Percentiles rank a stretch among this genome's conserved stretches.
Evolutionary conservation across 2,797 vertebrate genomes (phyloP).

Genomic region (Paratrypauchen microcephalus): DNA sequence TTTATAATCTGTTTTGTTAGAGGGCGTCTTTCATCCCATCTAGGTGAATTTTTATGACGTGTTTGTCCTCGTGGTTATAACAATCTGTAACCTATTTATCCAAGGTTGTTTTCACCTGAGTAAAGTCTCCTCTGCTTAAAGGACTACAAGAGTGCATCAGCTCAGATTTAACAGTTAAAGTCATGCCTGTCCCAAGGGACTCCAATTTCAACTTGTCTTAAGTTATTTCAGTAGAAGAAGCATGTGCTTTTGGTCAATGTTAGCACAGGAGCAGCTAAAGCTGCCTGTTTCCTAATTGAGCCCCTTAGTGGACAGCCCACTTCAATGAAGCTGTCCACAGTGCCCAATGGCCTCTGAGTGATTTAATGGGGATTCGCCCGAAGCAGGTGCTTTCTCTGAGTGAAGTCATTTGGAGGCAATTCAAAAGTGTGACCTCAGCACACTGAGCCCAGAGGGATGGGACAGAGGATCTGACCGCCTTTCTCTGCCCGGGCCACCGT

Average conservation of each 20-base stretch:
- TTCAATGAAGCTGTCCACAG: conserved; percentile 66
- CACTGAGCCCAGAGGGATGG: conserved; percentile 71
- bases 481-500: conserved; percentile 63
- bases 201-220: conserved; percentile 23
- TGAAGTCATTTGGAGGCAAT: conserved; percentile 79
- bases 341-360: conserved; percentile 65
- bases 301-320: conserved; percentile 51
- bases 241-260: conserved; percentile 25
- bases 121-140: conserved; percentile 50
- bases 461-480: conserved; percentile 70
- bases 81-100: conserved; percentile 66
- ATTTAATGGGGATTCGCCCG: conserved; percentile 73
- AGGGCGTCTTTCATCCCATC: conserved; percentile 54
- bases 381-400: conserved; percentile 79
- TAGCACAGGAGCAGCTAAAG: conserved; percentile 43
- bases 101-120: conserved; percentile 38
- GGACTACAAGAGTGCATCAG: conserved; percentile 44
- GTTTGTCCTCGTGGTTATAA: conserved; percentile 47
- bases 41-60: conserved; percentile 55
- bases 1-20: conserved; percentile 57
- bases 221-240: conserved; percentile 18
- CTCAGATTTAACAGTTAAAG: conserved; percentile 38
- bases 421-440: conserved; percentile 81
- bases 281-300: conserved; percentile 63
- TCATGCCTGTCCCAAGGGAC: conserved; percentile 35